phyloP scores from a whole-genome alignment of 2,797 vertebrate species.

The Enteromius thamalakanensis region DNA sequence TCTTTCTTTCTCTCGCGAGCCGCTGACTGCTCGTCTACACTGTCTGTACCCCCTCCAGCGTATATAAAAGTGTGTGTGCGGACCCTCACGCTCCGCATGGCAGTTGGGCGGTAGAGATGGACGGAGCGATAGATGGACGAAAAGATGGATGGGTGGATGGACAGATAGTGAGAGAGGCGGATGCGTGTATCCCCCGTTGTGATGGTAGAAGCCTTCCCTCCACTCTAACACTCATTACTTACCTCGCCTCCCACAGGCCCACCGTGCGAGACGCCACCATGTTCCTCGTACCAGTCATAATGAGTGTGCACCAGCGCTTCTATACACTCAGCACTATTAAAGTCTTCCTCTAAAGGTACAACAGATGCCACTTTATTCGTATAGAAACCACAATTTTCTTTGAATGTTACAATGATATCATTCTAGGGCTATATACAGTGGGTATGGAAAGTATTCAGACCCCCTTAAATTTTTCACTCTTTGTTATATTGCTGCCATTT shows the following conservation, averaged over 20 bases:
- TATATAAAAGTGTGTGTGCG: slow-evolving; percentile 11
- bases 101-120: slow-evolving; percentile 38
- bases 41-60: slow-evolving; percentile 22
- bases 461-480: no score
- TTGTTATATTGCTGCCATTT: no score
- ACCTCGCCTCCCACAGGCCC: slow-evolving; percentile 61
- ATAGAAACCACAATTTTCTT: slow-evolving; percentile 3
- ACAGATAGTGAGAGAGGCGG: slow-evolving; percentile 47
- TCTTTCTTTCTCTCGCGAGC: slow-evolving; percentile 37
- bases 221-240: slow-evolving; percentile 69
- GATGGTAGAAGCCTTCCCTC: slow-evolving; percentile 62
- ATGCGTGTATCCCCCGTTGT: slow-evolving; percentile 53
- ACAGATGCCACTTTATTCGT: background rate
- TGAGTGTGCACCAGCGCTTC: slow-evolving; percentile 19
- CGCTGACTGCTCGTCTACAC: slow-evolving; percentile 45
- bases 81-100: slow-evolving; percentile 46
- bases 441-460: no score
- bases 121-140: slow-evolving; percentile 28
- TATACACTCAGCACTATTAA: slow-evolving; percentile 28
- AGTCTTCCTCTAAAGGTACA: background rate
- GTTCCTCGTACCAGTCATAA: slow-evolving; percentile 41
- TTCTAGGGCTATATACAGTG: no score
- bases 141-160: slow-evolving; percentile 29
- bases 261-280: slow-evolving; percentile 62
- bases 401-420: no score